Base-by-base conservation (phyloP, 2,888 invertebrate genomes). In the Drosophila seclusa region DNA sequence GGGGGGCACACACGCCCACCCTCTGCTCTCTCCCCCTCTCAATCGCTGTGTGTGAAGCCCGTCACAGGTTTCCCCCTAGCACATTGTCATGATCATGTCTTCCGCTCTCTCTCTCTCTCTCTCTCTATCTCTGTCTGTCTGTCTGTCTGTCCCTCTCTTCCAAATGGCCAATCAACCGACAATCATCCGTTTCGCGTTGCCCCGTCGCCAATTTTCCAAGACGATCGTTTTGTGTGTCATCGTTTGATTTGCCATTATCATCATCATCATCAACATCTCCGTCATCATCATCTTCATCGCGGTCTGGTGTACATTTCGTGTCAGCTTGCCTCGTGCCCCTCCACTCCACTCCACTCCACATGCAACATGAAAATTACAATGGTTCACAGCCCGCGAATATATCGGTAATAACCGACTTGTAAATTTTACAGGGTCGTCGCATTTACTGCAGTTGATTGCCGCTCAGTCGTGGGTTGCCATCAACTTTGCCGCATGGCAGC, bases 181-280 rank as follows among this genome's bases (percentile, higher is more conserved):
- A 45, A 45, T 64, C 63, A 87, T 83, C 78, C 68, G 73, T 70
- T 68, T 79, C 71, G 58, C 69, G 24, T 64, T 49, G 61, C 57
- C 49, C 66, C 73, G 54, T 67, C 73, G 73, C 80, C 83, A 87
- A 89, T 90, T 87, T 90, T 75, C 78, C 85, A 90, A 81, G 76
- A 90, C 90, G 81, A 91, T 83, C 91, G 84, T 85, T 91, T 91
- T 81, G 72, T 88, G 79, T 90, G 91, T 90, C 90, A 90, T 90
- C 91, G 90, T 91, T 90, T 91, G 91, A 90, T 91, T 90, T 91
- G 89, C 90, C 90, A 91, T 91, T 91, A 91, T 90, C 88, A 42
- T 57, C 57, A 29, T 55, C 27, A 55, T 11, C 36, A 53, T 53
- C 32, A 32, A 21, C 49, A 29, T 48, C 32, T 27, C 27, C 8